Percentiles rank a stretch among this genome's conserved stretches.
phyloP scores from a whole-genome alignment of 2,797 vertebrate genomes.

The Heteromormyrus szaboi region DNA sequence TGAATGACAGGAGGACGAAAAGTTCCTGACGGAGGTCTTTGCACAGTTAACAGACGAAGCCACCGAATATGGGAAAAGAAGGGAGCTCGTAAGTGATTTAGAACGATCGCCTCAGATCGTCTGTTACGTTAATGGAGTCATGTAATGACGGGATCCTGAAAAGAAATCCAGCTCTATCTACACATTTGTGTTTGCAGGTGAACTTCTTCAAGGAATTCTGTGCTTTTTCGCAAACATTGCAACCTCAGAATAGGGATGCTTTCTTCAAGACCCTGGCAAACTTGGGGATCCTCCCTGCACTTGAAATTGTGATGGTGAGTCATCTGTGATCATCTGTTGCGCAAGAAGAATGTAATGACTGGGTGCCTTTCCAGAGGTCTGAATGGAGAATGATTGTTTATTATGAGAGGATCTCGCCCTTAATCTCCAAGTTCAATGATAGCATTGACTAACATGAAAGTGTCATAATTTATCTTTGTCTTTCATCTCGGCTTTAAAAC shows the following conservation, averaged over 20 bases:
- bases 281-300: constrained; percentile 88
- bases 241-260: constrained; percentile 90
- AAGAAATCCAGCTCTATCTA: neutral
- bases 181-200: constrained; percentile 57
- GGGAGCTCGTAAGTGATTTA: constrained; percentile 78
- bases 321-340: neutral
- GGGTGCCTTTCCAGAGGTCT: neutral
- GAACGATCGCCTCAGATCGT: neutral
- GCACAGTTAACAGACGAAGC: constrained; percentile 96
- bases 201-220: constrained; percentile 97
- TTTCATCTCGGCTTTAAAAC: neutral
- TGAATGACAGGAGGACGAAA: constrained; percentile 85
- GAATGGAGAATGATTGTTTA: neutral
- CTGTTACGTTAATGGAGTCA: neutral
- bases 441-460: neutral
- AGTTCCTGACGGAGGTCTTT: constrained; percentile 97
- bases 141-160: neutral
- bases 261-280: constrained; percentile 96
- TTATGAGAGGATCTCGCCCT: neutral
- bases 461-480: neutral
- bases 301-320: constrained; percentile 94
- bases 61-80: constrained; percentile 88
- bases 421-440: neutral
- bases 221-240: constrained; percentile 90
- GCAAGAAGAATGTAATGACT: neutral